Base-by-base conservation (phyloP, 2,113 vertebrate species). In the Coturnix japonica region DNA sequence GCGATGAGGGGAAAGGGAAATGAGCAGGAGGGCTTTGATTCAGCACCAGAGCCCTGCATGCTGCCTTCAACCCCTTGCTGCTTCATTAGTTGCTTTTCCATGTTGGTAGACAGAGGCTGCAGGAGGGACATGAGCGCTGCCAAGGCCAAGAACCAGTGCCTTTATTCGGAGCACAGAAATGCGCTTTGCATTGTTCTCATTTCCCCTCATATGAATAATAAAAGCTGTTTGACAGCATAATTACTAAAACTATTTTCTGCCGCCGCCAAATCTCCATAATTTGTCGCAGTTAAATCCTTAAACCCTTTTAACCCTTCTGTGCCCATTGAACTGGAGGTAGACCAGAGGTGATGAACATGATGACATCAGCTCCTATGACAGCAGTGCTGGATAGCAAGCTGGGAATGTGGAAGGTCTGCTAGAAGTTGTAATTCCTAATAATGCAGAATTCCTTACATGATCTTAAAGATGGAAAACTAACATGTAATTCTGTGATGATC, bases 141-240 rank as follows among this genome's bases (percentile, higher is more conserved):
- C 67, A 37, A 80, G 91, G 82, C 80, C 87, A 57, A 6, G 82
- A 80, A 33, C 63, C 56, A 7, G n/a, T 53, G 83, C 49, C 79
- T 54, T 74, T 28, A 5, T 9, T n/a, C 5, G 1, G 53, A 30
- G 81, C 73, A 46, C 72, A 53, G 13, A 11, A 61, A 44, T 47
- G 72, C 47, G 3, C 88, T 72, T 41, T 7, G 57, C 82, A 84
- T 86, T 94, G 90, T 76, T 91, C 85, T 88, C 44, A 1, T 72
- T 93, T 94, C 90, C 88, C 63, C 81, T 94, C 73, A 25, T 72
- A 70, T 37, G 65, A 86, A 70, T 72, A 86, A 86, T 20, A 33
- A 86, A 91, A 85, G 31, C 43, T 57, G 19, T 31, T 57, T 71
- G 65, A 90, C 33, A 63, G 37, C 75, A 25, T 35, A 11, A 28